Evolutionary conservation across 2,797 vertebrate genomes (phyloP).

Genomic region (Ficedula albicollis): DNA sequence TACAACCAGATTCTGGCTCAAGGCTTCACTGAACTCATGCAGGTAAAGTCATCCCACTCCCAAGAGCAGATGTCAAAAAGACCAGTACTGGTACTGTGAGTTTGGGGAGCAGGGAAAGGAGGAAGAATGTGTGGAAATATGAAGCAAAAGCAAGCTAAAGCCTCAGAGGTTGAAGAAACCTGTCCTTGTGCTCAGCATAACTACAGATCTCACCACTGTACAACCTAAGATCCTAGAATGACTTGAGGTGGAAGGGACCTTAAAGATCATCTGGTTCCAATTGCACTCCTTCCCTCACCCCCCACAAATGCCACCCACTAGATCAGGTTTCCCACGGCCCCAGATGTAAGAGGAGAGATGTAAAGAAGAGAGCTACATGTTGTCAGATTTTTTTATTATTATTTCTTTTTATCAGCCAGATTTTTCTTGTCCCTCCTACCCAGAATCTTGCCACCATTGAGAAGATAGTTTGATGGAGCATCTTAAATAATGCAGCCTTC

Average conservation of each 20-base stretch:
- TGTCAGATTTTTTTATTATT: not conserved
- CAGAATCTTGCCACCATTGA: not conserved
- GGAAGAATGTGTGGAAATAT: not conserved
- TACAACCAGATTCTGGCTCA: not conserved
- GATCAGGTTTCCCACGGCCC: not conserved
- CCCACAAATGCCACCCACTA: not conserved
- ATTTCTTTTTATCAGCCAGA: not conserved
- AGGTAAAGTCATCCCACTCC: not conserved
- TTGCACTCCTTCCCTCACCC: no score
- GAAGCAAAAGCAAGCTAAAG: not conserved
- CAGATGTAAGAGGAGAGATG: not conserved
- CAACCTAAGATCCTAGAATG: not conserved
- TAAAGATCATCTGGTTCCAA: not conserved
- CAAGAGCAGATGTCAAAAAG: not conserved
- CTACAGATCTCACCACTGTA: not conserved
- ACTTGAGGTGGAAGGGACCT: not conserved
- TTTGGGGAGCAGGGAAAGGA: not conserved
- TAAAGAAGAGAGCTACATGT: not conserved
- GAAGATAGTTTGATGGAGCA: not conserved
- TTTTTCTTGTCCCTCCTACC: not conserved
- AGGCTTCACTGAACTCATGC: not conserved
- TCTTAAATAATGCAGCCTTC: slow-evolving; percentile 19
- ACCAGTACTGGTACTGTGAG: not conserved
- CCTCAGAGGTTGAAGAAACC: not conserved
- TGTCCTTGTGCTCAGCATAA: not conserved